phyloP scores from a whole-genome alignment of 2,888 invertebrate species.

The Spilarctia lutea region DNA sequence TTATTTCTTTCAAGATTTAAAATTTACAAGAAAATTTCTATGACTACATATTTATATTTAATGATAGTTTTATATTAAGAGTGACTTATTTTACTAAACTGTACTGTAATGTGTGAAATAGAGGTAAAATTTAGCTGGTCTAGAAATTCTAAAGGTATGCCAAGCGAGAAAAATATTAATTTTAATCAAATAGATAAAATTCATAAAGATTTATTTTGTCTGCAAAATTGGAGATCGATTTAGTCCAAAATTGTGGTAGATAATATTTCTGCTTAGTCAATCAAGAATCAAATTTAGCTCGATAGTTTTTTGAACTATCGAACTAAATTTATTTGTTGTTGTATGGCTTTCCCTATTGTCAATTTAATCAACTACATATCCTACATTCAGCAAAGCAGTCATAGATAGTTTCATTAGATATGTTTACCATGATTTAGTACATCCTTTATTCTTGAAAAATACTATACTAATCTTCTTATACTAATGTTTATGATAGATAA shows the following conservation, averaged over 20 bases:
- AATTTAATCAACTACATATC: background rate
- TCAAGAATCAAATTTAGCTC: no score
- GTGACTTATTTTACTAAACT: background rate
- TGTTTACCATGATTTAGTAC: background rate
- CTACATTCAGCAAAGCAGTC: no score
- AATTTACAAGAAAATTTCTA: conserved; percentile 11
- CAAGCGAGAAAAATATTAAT: background rate
- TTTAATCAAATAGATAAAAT: background rate
- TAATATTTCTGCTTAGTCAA: background rate
- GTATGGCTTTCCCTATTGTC: background rate
- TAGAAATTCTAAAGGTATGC: background rate
- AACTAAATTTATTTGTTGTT: background rate
- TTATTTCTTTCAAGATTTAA: background rate
- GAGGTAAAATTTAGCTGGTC: background rate
- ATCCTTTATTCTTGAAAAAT: background rate
- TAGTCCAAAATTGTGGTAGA: background rate
- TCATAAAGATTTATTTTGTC: background rate
- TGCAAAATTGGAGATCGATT: background rate
- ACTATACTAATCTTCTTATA: background rate
- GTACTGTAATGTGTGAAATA: background rate
- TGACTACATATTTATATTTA: conserved; percentile 1
- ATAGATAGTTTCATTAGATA: background rate
- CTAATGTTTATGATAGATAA: background rate
- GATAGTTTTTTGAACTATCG: background rate
- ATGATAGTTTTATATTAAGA: background rate